Evolutionary conservation across 2,797 vertebrate genomes (phyloP).

Genomic region (Florisuga fusca): DNA sequence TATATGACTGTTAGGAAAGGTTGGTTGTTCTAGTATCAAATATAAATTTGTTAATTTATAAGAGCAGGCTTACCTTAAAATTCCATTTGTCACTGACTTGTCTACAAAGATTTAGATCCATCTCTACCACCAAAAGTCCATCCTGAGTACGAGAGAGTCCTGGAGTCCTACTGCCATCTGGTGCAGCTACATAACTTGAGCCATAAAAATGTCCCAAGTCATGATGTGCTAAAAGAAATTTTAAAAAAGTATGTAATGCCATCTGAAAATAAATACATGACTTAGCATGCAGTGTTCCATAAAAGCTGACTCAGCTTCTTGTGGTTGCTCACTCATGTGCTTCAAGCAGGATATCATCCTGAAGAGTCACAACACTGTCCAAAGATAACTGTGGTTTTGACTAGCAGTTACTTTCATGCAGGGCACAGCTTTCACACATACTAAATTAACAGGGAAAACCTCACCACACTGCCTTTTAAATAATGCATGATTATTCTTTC

Average conservation of each 20-base stretch:
- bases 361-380: neutral
- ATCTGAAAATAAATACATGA: neutral
- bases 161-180: slow-evolving; percentile 90
- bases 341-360: neutral
- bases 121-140: slow-evolving; percentile 89
- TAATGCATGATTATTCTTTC: neutral
- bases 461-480: neutral
- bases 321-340: neutral
- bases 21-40: neutral
- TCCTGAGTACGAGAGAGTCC: slow-evolving; percentile 90
- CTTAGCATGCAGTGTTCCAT: neutral
- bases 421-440: neutral
- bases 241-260: neutral
- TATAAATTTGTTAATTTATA: neutral
- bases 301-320: neutral
- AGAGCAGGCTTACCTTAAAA: slow-evolving; percentile 86
- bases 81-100: slow-evolving; percentile 93
- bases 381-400: neutral
- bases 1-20: neutral
- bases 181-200: slow-evolving; percentile 93
- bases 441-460: neutral
- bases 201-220: slow-evolving; percentile 97
- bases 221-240: slow-evolving; percentile 84
- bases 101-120: slow-evolving; percentile 95
- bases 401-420: neutral